Base-by-base conservation (phyloP, 2,797 vertebrate genomes). In the Lepus oiostolus region DNA sequence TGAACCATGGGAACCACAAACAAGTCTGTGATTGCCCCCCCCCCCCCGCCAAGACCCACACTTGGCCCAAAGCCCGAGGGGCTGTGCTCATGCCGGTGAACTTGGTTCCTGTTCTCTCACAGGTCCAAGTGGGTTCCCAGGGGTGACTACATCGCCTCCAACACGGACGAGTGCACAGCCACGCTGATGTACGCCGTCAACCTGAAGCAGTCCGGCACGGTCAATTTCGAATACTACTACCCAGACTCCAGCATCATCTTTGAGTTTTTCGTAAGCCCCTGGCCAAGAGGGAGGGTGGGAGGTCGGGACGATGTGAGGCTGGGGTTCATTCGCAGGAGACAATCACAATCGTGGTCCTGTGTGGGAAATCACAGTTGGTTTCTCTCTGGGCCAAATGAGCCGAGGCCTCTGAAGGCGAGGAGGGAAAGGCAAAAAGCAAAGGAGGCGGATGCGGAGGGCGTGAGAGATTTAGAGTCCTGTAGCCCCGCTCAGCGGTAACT, bases 181-280 rank as follows among this genome's bases (percentile, higher is more conserved):
- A 99, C 99, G 0, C 98, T 99, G 94, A 99, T 99, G 96, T 99
- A 99, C 0, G 98, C 99, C 0, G 99, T 99, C 97, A 99, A 96
- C 98, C 98, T 99, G 94, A 99, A 99, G 98, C 98, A 99, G 96
- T 98, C 99, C 0, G 99, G 99, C 97, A 98, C 98, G 0, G 98
- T 99, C 88, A 98, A 98, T 95, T 99, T 99, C 84, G 99, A 99
- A 86, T 99, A 99, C 98, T 98, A 99, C 98, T 99, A 99, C 96
- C 99, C 99, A 0, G 99, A 99, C 97, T 98, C 96, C 98, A 98
- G 97, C 98, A 99, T 99, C 97, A 99, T 99, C 98, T 99, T 99
- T 92, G 99, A 99, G 98, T 99, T 99, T 97, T 99, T 99, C n/a
- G 99, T 99, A 97, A 98, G 99, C 98, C 89, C 76, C 30, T 12